Percentiles rank a stretch among this genome's conserved stretches.
phyloP scores from a whole-genome alignment of 2,888 invertebrate genomes.

The Lasioglossum calceatum region DNA sequence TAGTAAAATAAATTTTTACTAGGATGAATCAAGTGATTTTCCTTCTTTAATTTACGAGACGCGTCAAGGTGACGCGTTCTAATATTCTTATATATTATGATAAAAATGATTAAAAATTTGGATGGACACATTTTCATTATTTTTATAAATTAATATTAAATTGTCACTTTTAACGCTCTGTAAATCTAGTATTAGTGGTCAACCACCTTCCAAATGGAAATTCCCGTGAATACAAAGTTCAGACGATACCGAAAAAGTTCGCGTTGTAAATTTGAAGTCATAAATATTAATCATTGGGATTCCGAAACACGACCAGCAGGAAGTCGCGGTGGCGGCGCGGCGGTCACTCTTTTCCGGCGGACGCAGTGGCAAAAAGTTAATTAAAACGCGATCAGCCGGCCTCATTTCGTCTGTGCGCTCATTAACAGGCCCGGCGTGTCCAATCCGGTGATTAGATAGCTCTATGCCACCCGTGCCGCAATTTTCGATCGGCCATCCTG shows the following conservation, averaged over 20 bases:
- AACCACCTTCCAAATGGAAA: background rate
- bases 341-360: constrained; percentile 19
- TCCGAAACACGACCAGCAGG: constrained; percentile 4
- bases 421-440: constrained; percentile 79
- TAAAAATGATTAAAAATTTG: too few species aligned
- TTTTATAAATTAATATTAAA: too few species aligned
- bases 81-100: too few species aligned
- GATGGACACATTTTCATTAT: too few species aligned
- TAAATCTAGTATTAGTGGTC: background rate
- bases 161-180: too few species aligned
- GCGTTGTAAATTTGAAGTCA: background rate
- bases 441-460: constrained; percentile 78
- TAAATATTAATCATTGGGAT: constrained; percentile 6
- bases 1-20: background rate
- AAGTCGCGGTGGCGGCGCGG: background rate
- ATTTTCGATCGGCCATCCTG: constrained; percentile 68
- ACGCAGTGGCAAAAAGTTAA: constrained; percentile 77
- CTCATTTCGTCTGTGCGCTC: constrained; percentile 71
- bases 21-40: background rate
- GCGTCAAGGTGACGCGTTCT: too few species aligned
- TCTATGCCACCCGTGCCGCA: constrained; percentile 69
- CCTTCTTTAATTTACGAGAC: background rate
- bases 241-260: background rate
- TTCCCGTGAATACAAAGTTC: background rate
- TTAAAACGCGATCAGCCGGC: constrained; percentile 78